These are phyloP conservation scores for Solea solea DNA, from an alignment of 2,113 vertebrate genomes.

Conservation along the genomic window DNA sequence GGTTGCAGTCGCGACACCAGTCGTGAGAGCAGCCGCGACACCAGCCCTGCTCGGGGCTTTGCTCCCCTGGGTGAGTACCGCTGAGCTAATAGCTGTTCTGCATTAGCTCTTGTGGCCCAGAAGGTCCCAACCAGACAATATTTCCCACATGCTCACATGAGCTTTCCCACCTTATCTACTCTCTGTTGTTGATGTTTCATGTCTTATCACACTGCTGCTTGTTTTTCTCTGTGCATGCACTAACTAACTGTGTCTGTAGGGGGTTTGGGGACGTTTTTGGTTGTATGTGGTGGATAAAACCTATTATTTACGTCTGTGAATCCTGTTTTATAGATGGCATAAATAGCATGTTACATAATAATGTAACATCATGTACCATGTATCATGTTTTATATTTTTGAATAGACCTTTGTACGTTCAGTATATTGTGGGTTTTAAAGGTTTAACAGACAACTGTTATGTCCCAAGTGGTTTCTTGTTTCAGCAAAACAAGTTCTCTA, in stretches of 20 bases:
- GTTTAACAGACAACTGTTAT: too few relatives aligned
- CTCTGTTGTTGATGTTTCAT: neutral
- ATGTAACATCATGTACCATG: neutral
- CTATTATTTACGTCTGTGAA: neutral
- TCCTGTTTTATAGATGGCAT: neutral
- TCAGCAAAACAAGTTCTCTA: too few relatives aligned
- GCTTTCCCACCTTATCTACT: neutral
- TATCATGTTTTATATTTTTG: neutral
- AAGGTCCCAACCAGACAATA: neutral
- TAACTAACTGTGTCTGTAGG: constrained; percentile 30
- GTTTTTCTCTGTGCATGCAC: constrained; percentile 69
- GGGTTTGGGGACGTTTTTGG: neutral
- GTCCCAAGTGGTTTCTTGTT: too few relatives aligned
- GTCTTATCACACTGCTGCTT: constrained; percentile 37
- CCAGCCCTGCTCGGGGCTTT: constrained; percentile 98
- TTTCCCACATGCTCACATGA: neutral
- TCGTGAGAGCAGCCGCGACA: constrained; percentile 99
- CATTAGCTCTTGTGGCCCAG: constrained; percentile 1
- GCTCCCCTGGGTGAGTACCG: constrained; percentile 96
- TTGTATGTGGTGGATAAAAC: neutral
- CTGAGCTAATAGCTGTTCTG: constrained; percentile 6
- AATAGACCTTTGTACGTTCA: neutral
- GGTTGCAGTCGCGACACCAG: constrained; percentile 99
- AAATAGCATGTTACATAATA: neutral
- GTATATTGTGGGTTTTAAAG: neutral